Conservation (phyloP, 2,797 vertebrate genomes). For the Emys orbicularis region DNA sequence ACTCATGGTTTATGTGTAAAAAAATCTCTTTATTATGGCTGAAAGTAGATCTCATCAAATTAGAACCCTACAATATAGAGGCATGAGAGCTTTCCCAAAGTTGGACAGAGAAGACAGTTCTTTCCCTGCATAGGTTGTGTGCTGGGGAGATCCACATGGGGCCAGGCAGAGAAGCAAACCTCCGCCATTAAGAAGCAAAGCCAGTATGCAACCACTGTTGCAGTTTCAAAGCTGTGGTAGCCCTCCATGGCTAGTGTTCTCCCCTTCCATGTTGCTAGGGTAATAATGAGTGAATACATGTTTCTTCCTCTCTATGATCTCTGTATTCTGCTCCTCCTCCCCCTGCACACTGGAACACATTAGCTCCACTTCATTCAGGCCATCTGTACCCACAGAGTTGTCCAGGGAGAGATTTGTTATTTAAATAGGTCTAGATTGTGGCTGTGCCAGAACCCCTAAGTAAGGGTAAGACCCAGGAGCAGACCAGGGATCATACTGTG, state of each 20-base stretch:
- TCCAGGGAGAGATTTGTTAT: neutral
- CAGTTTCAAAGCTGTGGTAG: accelerated
- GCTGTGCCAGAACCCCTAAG: accelerated
- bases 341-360: accelerated
- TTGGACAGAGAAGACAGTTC: neutral
- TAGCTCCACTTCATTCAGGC: neutral
- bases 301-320: neutral
- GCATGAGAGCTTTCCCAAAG: neutral
- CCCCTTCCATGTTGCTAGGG: neutral
- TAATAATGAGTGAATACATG: neutral
- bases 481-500: neutral
- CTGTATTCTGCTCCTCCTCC: neutral
- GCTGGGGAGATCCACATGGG: neutral
- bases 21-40: neutral
- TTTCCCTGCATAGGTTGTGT: neutral
- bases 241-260: neutral
- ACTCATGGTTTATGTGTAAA: neutral
- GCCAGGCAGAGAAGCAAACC: neutral
- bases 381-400: neutral
- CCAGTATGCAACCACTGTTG: neutral
- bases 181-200: neutral
- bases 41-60: neutral
- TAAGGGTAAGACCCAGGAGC: neutral
- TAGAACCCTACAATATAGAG: slow-evolving; percentile 2
- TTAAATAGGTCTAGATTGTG: neutral